Evolutionary conservation across 2,888 invertebrate genomes (phyloP).

Genomic region (Drosophila differens): DNA sequence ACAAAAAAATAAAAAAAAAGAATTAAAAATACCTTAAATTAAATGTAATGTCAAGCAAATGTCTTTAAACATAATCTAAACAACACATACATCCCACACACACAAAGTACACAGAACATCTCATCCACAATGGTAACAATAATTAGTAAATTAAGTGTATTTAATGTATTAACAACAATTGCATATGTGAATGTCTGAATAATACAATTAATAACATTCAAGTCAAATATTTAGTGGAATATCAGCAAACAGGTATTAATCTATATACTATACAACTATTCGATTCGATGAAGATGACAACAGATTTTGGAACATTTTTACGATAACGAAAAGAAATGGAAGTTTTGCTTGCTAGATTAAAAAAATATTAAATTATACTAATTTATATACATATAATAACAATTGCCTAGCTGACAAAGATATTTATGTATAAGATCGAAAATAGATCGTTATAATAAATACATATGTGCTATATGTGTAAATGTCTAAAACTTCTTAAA

Average conservation of each 20-base stretch:
- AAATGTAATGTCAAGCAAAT: constrained; percentile 45
- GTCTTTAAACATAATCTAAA: constrained; percentile 58
- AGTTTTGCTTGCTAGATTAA: constrained; percentile 20
- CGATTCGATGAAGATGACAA: constrained; percentile 6
- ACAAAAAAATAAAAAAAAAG: constrained; percentile 13
- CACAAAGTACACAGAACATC: constrained; percentile 65
- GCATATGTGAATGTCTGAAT: constrained; percentile 67
- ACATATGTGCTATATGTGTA: constrained; percentile 41
- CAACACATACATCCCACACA: constrained; percentile 44
- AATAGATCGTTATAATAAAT: constrained; percentile 15
- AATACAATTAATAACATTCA: constrained; percentile 46
- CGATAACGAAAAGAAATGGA: background rate
- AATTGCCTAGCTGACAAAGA: background rate
- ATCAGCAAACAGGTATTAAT: constrained; percentile 56
- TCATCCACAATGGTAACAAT: constrained; percentile 85
- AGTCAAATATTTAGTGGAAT: constrained; percentile 45
- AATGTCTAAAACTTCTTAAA: constrained; percentile 39
- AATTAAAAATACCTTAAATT: constrained; percentile 26
- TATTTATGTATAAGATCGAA: constrained; percentile 3
- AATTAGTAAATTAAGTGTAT: constrained; percentile 84
- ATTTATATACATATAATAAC: constrained; percentile 20
- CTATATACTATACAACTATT: constrained; percentile 16
- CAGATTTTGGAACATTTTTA: constrained; percentile 20
- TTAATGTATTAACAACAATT: constrained; percentile 55
- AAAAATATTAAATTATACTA: constrained; percentile 27